These are phyloP conservation scores for Vespertilio murinus DNA, from an alignment of 2,797 vertebrate species.

Conservation along the genomic window DNA sequence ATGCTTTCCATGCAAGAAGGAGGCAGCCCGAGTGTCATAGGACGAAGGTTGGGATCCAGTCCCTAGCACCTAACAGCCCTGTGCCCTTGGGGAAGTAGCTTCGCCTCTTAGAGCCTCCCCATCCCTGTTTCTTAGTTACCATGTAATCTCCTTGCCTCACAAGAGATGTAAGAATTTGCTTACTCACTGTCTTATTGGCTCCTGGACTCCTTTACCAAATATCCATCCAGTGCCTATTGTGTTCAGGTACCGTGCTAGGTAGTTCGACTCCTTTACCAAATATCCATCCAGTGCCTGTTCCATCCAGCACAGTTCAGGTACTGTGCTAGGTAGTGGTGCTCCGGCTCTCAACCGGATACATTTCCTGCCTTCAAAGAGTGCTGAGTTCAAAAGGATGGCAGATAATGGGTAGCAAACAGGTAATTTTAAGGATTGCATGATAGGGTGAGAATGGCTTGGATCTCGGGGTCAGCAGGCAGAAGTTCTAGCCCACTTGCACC, in stretches of 20 bases:
- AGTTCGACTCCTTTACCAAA: background rate
- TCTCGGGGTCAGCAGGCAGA: background rate
- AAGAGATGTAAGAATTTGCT: background rate
- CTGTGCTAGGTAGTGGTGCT: background rate
- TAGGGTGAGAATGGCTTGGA: background rate
- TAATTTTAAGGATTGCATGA: background rate
- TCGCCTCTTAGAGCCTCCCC: background rate
- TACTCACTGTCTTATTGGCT: background rate
- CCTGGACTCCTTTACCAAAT: background rate
- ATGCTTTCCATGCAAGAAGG: background rate
- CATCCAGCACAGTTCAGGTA: background rate
- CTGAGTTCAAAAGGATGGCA: background rate
- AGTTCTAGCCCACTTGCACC: background rate
- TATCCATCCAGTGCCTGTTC: fast-evolving
- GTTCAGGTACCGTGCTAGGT: background rate
- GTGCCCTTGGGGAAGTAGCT: background rate
- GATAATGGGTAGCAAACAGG: background rate
- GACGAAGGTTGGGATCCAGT: background rate
- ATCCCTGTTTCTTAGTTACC: background rate
- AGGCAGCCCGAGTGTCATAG: background rate
- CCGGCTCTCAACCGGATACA: fast-evolving
- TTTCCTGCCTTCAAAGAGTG: background rate
- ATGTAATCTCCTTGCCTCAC: background rate
- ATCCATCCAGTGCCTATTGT: background rate
- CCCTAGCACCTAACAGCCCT: fast-evolving